phyloP scores from a whole-genome alignment of 2,797 vertebrate genomes.

The Ptychadena robeensis region DNA sequence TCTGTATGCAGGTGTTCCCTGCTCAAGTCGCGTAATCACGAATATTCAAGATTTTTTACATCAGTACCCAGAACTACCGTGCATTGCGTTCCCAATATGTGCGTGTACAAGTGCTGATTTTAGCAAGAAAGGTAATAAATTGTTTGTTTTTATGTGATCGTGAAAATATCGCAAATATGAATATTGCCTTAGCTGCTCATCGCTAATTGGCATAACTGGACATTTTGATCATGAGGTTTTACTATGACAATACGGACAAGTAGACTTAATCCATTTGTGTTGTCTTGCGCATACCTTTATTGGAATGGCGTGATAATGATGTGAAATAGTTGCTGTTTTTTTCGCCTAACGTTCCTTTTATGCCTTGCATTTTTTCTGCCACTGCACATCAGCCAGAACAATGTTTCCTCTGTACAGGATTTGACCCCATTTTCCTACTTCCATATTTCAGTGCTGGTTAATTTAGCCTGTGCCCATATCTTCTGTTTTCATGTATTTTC shows the following conservation, averaged over 20 bases:
- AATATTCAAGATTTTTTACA: no score
- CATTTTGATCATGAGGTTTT: no score
- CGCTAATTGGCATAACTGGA: no score
- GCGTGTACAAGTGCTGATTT: no score
- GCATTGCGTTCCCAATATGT: no score
- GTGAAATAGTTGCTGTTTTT: background rate
- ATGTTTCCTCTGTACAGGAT: conserved; percentile 36
- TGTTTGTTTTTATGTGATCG: no score
- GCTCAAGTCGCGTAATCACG: no score
- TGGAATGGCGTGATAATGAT: background rate
- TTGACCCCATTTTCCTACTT: conserved; percentile 55
- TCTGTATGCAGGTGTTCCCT: no score
- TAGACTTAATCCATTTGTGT: background rate
- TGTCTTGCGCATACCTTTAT: background rate
- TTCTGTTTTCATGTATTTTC: conserved; percentile 29
- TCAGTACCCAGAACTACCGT: no score
- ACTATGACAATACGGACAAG: background rate
- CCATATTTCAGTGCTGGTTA: conserved; percentile 60
- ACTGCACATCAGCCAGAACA: conserved; percentile 40
- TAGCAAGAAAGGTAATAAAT: no score
- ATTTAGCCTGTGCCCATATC: conserved; percentile 52
- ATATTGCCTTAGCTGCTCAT: no score
- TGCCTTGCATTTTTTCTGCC: conserved; percentile 47
- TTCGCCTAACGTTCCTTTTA: conserved; percentile 10
- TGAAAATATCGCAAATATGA: no score